phyloP scores from a whole-genome alignment of 2,888 invertebrate genomes.

The Acrobasis consociella region DNA sequence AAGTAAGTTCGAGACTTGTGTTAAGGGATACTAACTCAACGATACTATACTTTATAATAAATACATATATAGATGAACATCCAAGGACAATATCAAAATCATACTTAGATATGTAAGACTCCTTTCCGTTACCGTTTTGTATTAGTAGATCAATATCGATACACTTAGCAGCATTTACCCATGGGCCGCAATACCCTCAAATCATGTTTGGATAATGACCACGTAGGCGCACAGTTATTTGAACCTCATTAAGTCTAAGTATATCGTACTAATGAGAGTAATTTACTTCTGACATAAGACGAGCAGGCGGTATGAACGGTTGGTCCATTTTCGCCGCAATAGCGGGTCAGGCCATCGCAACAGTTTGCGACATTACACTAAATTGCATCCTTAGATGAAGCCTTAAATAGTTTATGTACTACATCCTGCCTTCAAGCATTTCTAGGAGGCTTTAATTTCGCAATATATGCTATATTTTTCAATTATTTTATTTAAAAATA shows the following conservation, averaged over 20 bases:
- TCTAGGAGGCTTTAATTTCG: background rate
- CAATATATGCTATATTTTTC: background rate
- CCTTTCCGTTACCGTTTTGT: too few species aligned
- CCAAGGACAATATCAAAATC: too few species aligned
- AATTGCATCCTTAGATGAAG: constrained; percentile 46
- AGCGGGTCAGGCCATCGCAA: constrained; percentile 40
- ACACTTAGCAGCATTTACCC: background rate
- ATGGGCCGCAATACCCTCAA: constrained; percentile 4
- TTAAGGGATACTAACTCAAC: too few species aligned
- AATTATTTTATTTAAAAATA: background rate
- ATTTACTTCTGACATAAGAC: constrained; percentile 25
- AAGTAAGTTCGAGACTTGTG: too few species aligned
- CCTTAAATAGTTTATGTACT: constrained; percentile 28
- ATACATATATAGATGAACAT: too few species aligned
- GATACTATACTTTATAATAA: too few species aligned
- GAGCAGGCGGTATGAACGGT: constrained; percentile 10
- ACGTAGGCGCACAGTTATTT: constrained; percentile 16
- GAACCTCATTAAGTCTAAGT: constrained; percentile 23
- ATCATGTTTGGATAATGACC: constrained; percentile 16
- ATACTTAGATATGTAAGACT: too few species aligned
- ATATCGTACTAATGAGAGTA: constrained; percentile 23
- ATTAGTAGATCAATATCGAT: background rate
- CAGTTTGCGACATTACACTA: constrained; percentile 50
- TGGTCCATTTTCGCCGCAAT: constrained; percentile 23
- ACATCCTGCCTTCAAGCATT: background rate